Conservation (phyloP, 2,797 vertebrate genomes). For the Geotrypetes seraphini region DNA sequence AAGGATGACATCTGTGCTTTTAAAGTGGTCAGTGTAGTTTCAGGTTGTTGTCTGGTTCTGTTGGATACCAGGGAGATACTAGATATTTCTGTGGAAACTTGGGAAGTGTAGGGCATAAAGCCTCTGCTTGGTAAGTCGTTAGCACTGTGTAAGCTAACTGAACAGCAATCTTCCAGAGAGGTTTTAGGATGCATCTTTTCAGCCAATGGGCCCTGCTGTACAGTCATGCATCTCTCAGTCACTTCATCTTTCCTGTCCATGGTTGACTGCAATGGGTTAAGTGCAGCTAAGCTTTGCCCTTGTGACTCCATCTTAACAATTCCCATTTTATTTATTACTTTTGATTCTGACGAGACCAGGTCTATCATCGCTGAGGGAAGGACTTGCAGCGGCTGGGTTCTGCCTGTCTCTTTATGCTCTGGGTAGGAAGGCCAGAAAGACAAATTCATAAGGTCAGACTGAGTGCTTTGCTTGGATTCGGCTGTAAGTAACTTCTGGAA, state of each 20-base stretch:
- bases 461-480: not conserved
- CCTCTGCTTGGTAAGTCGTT: not conserved
- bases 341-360: not conserved
- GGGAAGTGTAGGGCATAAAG: not conserved
- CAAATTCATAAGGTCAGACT: not conserved
- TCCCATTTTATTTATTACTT: not conserved
- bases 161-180: not conserved
- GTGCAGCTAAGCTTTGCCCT: not conserved
- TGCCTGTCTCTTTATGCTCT: not conserved
- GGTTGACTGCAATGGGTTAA: not conserved
- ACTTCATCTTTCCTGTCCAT: not conserved
- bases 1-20: not conserved
- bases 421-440: not conserved
- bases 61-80: not conserved
- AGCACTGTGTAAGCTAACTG: not conserved
- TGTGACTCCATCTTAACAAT: not conserved
- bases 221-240: not conserved
- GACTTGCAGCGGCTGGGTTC: not conserved
- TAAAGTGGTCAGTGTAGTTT: not conserved
- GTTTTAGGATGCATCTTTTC: conserved; percentile 1
- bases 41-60: not conserved
- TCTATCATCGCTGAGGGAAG: not conserved
- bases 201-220: too few species aligned
- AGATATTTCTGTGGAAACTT: accelerated
- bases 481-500: not conserved